Conservation (phyloP, 1,140 invertebrate genomes). For the Lepidurus couesii region DNA sequence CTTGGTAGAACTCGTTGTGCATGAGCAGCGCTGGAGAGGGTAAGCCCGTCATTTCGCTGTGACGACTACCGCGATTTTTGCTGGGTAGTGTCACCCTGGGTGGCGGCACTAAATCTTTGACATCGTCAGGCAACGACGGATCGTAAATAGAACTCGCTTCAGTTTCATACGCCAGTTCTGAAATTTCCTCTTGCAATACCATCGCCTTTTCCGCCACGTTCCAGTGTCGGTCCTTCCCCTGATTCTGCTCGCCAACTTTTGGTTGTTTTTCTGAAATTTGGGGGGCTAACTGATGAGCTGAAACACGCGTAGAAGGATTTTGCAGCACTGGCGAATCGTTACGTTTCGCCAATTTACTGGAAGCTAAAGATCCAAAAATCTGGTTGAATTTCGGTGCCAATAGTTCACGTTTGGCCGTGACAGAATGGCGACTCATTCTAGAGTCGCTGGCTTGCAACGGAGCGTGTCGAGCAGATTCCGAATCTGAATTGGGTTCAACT, state of each 20-base stretch:
- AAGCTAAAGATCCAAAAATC: conserved; percentile 37
- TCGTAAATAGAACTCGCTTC: conserved; percentile 32
- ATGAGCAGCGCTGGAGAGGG: not conserved
- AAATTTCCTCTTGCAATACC: not conserved
- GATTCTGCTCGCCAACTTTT: not conserved
- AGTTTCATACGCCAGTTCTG: not conserved
- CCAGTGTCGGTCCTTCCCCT: not conserved
- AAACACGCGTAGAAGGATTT: not conserved
- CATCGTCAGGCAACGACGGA: conserved; percentile 29
- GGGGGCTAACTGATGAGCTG: not conserved
- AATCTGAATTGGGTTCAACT: conserved; percentile 27
- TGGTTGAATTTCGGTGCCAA: conserved; percentile 39
- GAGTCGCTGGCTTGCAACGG: conserved; percentile 31
- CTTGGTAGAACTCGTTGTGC: conserved; percentile 27
- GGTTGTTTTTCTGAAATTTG: not conserved
- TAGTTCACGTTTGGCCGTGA: conserved; percentile 37
- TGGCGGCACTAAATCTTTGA: not conserved
- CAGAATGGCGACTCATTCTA: conserved; percentile 32
- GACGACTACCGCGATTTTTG: not conserved
- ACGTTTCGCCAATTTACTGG: not conserved
- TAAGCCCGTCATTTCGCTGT: not conserved
- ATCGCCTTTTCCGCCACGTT: not conserved
- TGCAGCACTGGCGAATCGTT: not conserved
- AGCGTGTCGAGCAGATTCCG: not conserved
- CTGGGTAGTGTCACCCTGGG: not conserved